phyloP scores from a whole-genome alignment of 2,797 vertebrate genomes.

The Peromyscus eremicus region DNA sequence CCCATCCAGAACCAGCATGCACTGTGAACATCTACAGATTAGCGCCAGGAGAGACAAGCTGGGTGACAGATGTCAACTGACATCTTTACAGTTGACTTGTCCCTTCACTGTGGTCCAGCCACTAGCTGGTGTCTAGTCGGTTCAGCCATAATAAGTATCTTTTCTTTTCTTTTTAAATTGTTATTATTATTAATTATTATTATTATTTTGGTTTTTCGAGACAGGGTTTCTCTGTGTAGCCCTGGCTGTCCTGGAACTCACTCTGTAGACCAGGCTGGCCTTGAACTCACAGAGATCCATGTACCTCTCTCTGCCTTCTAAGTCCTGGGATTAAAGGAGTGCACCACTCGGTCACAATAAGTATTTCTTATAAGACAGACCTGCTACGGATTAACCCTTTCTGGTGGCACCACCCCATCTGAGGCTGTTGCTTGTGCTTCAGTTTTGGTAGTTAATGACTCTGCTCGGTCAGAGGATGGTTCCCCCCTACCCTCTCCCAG shows the following conservation, averaged over 20 bases:
- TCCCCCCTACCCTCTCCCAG: accelerated
- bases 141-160: neutral
- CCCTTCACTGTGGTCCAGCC: too few species aligned
- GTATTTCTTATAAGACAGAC: neutral
- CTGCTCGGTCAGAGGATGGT: neutral
- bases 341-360: neutral
- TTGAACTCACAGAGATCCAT: too few species aligned
- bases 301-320: too few species aligned
- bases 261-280: too few species aligned
- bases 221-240: too few species aligned
- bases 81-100: too few species aligned
- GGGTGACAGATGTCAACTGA: neutral
- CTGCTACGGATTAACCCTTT: neutral
- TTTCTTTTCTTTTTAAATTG: too few species aligned
- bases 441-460: neutral
- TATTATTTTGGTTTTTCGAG: too few species aligned
- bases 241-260: too few species aligned
- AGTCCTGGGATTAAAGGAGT: too few species aligned
- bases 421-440: neutral
- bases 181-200: too few species aligned
- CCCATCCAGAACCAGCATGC: neutral
- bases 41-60: neutral
- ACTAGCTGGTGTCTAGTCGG: neutral
- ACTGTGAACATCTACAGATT: neutral
- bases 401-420: too few species aligned